These are phyloP conservation scores for Pammene fasciana DNA, from an alignment of 2,888 invertebrate genomes.

Conservation along the genomic window DNA sequence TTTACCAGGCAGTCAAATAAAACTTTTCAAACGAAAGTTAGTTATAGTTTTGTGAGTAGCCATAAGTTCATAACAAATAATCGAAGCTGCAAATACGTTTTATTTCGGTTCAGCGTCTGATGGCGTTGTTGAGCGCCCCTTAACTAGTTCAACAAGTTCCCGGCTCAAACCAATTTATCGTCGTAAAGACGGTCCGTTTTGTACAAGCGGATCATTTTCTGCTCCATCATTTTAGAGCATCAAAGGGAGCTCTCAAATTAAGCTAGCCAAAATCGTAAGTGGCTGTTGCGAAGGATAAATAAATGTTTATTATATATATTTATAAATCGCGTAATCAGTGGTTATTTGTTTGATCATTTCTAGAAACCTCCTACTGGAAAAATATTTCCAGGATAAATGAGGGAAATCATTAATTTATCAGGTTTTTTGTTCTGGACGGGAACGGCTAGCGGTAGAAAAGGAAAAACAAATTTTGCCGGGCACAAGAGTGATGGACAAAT, in stretches of 20 bases:
- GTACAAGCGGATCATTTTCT: slow-evolving; percentile 61
- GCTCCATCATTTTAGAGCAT: slow-evolving; percentile 59
- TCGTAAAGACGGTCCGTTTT: slow-evolving; percentile 55
- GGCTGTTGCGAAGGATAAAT: slow-evolving; percentile 48
- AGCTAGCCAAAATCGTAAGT: slow-evolving; percentile 55
- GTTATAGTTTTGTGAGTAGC: slow-evolving; percentile 7
- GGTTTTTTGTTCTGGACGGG: slow-evolving; percentile 45
- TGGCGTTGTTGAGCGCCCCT: slow-evolving; percentile 41
- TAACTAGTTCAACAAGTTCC: slow-evolving; percentile 55
- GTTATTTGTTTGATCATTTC: slow-evolving; percentile 4
- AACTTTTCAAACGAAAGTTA: neutral
- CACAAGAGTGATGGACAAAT: slow-evolving; percentile 81
- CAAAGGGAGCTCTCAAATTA: slow-evolving; percentile 63
- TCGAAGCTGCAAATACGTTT: slow-evolving; percentile 39
- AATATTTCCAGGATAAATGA: slow-evolving; percentile 28
- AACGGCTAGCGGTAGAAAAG: slow-evolving; percentile 61
- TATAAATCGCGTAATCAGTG: neutral
- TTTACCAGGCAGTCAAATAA: too few relatives aligned
- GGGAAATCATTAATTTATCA: slow-evolving; percentile 40
- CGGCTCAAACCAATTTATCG: slow-evolving; percentile 56
- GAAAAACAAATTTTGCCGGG: slow-evolving; percentile 73
- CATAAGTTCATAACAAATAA: slow-evolving; percentile 28
- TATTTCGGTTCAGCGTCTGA: slow-evolving; percentile 36
- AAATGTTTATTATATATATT: neutral
- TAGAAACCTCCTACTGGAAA: slow-evolving; percentile 4